These are phyloP conservation scores for Poecilia velifera DNA, from an alignment of 2,797 vertebrate genomes.

Conservation along the genomic window DNA sequence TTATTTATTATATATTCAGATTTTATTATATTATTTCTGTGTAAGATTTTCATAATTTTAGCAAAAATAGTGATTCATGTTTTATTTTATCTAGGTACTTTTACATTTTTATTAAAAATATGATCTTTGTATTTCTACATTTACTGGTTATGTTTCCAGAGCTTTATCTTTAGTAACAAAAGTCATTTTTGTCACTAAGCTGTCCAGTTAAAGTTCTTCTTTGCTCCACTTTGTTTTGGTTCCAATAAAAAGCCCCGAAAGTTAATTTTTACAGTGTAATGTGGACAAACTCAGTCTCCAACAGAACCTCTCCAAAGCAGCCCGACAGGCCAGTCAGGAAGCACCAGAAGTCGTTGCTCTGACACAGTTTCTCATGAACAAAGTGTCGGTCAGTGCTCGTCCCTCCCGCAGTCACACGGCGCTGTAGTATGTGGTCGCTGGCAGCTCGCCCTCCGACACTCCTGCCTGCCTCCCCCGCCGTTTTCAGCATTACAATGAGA, in stretches of 20 bases:
- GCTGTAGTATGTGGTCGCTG: slow-evolving; percentile 73
- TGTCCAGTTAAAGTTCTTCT: too few species aligned
- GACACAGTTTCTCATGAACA: slow-evolving; percentile 43
- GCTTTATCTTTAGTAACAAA: neutral
- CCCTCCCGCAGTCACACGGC: slow-evolving; percentile 63
- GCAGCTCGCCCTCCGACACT: slow-evolving; percentile 76
- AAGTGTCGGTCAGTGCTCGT: slow-evolving; percentile 63
- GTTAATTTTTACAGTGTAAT: neutral
- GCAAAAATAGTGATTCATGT: neutral
- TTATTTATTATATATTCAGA: neutral
- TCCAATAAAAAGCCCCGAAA: neutral
- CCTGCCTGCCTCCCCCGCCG: slow-evolving; percentile 81
- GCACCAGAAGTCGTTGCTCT: slow-evolving; percentile 32
- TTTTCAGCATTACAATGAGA: slow-evolving; percentile 86
- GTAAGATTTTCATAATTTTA: neutral
- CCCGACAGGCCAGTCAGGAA: slow-evolving; percentile 9
- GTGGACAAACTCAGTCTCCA: neutral
- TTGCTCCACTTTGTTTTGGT: neutral
- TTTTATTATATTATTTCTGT: neutral
- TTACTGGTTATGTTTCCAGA: neutral
- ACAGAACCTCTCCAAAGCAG: neutral
- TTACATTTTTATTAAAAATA: neutral
- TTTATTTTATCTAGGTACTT: neutral
- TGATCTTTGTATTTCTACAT: neutral
- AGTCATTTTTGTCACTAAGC: too few species aligned